Percentiles rank a stretch among this genome's conserved stretches.
phyloP scores from a whole-genome alignment of 2,888 invertebrate species.

The Nectonema munidae region DNA sequence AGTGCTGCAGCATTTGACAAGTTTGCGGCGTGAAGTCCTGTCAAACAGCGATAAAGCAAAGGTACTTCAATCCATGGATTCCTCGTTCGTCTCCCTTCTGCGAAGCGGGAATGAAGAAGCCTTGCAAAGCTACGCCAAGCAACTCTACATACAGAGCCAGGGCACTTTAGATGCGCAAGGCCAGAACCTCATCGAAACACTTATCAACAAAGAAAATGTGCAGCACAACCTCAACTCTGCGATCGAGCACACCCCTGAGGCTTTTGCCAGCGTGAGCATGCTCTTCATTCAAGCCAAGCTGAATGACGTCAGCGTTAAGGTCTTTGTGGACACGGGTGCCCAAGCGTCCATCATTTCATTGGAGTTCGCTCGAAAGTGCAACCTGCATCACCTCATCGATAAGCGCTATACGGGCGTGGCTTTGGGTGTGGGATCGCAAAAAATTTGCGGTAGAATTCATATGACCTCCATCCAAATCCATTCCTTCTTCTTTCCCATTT shows the following conservation, averaged over 20 bases:
- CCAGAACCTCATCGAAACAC: no score
- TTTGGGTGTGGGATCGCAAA: conserved; percentile 79
- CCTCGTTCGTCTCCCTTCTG: no score
- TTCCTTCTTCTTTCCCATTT: conserved; percentile 60
- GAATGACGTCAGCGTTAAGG: no score
- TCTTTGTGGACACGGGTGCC: conserved; percentile 43
- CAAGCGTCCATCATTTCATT: conserved; percentile 95
- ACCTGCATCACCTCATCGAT: conserved; percentile 33
- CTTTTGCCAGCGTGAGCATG: conserved; percentile 87
- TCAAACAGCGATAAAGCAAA: no score
- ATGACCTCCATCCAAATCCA: conserved; percentile 80
- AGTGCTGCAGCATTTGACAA: no score
- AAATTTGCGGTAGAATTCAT: conserved; percentile 76
- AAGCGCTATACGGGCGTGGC: conserved; percentile 76
- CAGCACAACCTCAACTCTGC: conserved; percentile 94
- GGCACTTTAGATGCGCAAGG: no score
- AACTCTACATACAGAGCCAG: no score
- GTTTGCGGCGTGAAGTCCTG: no score
- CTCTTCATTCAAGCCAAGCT: conserved; percentile 75
- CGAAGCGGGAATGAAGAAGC: no score
- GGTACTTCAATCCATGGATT: no score
- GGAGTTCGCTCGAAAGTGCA: conserved; percentile 45
- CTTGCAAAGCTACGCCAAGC: no score
- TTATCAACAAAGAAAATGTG: conserved; percentile 42
- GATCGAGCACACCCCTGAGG: conserved; percentile 90